Evolutionary conservation across 1,140 invertebrate species (phyloP).

Genomic region (Delia radicum): DNA sequence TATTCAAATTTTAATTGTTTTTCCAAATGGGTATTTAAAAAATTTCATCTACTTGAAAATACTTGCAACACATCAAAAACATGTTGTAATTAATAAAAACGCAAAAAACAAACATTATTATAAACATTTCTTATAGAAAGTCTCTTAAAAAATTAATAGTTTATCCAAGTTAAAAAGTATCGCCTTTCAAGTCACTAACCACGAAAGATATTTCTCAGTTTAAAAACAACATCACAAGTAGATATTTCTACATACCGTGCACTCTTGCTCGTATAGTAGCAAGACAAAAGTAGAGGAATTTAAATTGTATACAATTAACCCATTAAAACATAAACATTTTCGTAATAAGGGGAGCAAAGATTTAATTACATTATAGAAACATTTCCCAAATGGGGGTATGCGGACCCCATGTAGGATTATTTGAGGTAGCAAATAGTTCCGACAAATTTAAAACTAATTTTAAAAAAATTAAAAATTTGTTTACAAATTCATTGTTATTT

Average conservation of each 20-base stretch:
- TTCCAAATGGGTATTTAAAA: background rate
- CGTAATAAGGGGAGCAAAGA: too few species aligned
- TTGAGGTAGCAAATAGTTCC: too few species aligned
- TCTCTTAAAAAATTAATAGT: slow-evolving; percentile 46
- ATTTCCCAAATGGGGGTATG: too few species aligned
- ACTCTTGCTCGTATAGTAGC: background rate
- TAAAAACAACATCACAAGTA: background rate
- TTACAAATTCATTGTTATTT: too few species aligned
- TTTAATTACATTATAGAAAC: too few species aligned
- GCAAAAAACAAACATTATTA: background rate
- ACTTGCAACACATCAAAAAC: slow-evolving; percentile 2
- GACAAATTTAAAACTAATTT: too few species aligned
- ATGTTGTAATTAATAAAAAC: slow-evolving; percentile 11
- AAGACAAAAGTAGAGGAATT: background rate
- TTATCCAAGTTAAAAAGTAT: slow-evolving; percentile 51
- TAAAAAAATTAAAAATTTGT: too few species aligned
- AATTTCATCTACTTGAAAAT: background rate
- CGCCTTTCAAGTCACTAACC: slow-evolving; percentile 53
- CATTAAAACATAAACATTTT: too few species aligned
- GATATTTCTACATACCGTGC: background rate
- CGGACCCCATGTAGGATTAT: too few species aligned
- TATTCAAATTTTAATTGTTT: background rate
- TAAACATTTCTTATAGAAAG: background rate
- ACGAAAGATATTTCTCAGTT: slow-evolving; percentile 43
- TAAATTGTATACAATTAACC: background rate